phyloP scores from a whole-genome alignment of 2,888 invertebrate species.

The Tyria jacobaeae region DNA sequence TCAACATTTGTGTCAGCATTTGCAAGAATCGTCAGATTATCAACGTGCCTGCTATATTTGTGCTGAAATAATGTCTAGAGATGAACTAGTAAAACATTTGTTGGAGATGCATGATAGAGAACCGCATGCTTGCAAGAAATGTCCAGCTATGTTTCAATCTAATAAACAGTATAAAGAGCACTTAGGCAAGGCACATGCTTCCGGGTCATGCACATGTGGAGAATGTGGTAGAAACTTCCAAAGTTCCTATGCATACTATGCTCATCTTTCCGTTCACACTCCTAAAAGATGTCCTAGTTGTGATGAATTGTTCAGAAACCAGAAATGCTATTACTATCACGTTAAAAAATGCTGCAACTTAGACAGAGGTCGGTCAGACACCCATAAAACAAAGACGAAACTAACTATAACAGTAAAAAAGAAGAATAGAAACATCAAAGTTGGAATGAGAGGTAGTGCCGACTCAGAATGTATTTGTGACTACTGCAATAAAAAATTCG shows the following conservation, averaged over 20 bases:
- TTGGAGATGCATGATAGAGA: constrained; percentile 52
- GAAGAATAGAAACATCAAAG: constrained; percentile 61
- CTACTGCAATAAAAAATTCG: constrained; percentile 74
- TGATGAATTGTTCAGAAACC: constrained; percentile 69
- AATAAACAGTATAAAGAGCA: constrained; percentile 57
- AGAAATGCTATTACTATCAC: constrained; percentile 71
- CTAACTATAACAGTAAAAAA: constrained; percentile 63
- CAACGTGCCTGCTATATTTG: constrained; percentile 73
- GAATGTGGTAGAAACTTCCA: constrained; percentile 74
- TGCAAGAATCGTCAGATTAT: constrained; percentile 69
- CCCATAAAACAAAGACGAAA: constrained; percentile 55
- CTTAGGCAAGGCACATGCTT: constrained; percentile 57
- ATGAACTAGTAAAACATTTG: constrained; percentile 66
- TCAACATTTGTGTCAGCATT: constrained; percentile 65
- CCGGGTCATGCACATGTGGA: constrained; percentile 65
- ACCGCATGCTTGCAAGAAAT: constrained; percentile 68
- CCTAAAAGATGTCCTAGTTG: constrained; percentile 71
- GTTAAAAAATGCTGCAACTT: constrained; percentile 71
- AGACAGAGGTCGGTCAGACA: constrained; percentile 53
- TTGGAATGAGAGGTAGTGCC: constrained; percentile 68
- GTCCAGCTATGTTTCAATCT: constrained; percentile 64
- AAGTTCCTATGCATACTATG: constrained; percentile 61
- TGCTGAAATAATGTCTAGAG: constrained; percentile 65
- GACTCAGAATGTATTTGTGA: constrained; percentile 72
- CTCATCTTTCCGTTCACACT: constrained; percentile 67